These are phyloP conservation scores for Oncorhynchus mykiss DNA, from an alignment of 2,113 vertebrate species.

Conservation along the genomic window DNA sequence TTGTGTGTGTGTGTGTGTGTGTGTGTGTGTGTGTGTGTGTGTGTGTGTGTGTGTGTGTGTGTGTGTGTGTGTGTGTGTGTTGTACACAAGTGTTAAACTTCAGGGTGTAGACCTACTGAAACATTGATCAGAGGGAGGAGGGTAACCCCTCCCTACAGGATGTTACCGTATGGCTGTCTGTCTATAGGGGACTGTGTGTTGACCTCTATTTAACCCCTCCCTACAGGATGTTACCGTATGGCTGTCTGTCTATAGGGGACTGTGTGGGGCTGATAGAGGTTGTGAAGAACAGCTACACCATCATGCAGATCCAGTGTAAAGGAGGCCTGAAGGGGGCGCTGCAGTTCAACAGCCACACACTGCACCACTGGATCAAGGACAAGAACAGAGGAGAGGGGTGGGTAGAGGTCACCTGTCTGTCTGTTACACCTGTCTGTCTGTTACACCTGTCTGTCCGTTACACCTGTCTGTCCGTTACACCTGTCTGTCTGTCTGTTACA, in stretches of 20 bases:
- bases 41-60: too few relatives aligned
- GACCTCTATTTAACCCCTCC: background rate
- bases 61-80: too few relatives aligned
- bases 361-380: constrained; percentile 81
- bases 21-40: too few relatives aligned
- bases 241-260: constrained; percentile 71
- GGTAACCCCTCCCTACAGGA: constrained; percentile 40
- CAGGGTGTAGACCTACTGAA: too few relatives aligned
- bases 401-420: constrained; percentile 35
- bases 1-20: too few relatives aligned
- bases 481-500: background rate
- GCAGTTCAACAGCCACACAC: constrained; percentile 78
- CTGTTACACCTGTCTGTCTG: background rate
- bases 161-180: constrained; percentile 70
- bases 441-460: background rate
- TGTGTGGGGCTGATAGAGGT: constrained; percentile 71
- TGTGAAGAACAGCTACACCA: constrained; percentile 72
- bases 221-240: constrained; percentile 68
- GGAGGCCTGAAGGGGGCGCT: constrained; percentile 78
- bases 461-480: background rate
- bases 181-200: constrained; percentile 68
- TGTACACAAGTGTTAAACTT: too few relatives aligned
- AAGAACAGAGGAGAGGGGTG: constrained; percentile 77
- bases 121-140: too few relatives aligned
- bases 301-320: constrained; percentile 78